Base-by-base conservation (phyloP, 2,888 invertebrate genomes). In the Apeira syringaria region DNA sequence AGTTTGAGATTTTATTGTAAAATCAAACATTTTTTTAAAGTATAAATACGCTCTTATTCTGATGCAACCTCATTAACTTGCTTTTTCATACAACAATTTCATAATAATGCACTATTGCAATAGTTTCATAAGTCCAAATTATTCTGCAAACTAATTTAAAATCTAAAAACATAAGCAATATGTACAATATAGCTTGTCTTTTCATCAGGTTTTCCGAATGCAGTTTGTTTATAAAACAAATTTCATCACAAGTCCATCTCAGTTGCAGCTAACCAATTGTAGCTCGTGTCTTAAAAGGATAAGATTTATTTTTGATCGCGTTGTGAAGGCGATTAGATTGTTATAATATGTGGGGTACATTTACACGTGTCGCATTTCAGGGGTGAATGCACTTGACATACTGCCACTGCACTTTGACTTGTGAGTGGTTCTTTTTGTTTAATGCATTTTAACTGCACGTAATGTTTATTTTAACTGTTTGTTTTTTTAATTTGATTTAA, bases 301-400 rank as follows among this genome's bases (percentile, higher is more conserved):
- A 60, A 41, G 35, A 57, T 56, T 15, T 30, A 37, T 22, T 56
- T 55, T 61, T 2, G 30, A 8, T 26, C 48, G 55, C 20, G 29
- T 9, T 13, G 10, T 29, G 22, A 15, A 15, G 41, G 36, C 33
- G 33, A 27, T 53, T 63, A 47, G 20, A 47, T 37, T 52, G 34
- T 64, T 54, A 50, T 24, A 20, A 30, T 25, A 40, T 39, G 12
- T 39, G 37, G 25, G 36, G 26, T 15, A 33, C 11, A 7, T 39
- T n/a, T 70, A 67, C 81, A 82, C 84, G 83, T 82, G 82, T 79
- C 64, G 59, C 61, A 62, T 77, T 79, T 68, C 64, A 61, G 71
- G 70, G 86, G 81, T 86, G 63, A 83, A 74, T 67, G 80, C 68
- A 73, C 80, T 74, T 68, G 71, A 73, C 79, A 74, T 47, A 65